Conservation (phyloP, 2,113 vertebrate genomes). For the Podarcis muralis region DNA sequence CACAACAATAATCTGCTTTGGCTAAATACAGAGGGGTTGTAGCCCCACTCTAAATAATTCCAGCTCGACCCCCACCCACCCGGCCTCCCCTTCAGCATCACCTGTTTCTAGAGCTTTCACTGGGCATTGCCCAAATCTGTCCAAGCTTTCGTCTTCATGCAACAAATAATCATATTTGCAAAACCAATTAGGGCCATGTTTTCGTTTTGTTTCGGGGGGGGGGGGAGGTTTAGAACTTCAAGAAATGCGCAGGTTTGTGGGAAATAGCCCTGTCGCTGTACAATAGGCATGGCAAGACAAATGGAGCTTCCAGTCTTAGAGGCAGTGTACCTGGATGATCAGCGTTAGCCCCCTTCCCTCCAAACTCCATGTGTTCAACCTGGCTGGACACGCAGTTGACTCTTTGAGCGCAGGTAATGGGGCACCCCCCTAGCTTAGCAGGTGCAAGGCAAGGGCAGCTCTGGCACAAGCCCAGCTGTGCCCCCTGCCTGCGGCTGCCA, state of each 20-base stretch:
- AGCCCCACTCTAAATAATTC: not conserved
- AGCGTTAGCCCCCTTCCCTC: too few relatives aligned
- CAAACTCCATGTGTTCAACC: too few relatives aligned
- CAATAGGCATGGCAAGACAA: not conserved
- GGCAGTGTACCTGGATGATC: not conserved
- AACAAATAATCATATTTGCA: not conserved
- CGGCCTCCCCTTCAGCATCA: too few relatives aligned
- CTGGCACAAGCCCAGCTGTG: too few relatives aligned
- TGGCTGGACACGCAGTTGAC: too few relatives aligned
- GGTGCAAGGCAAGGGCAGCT: not conserved
- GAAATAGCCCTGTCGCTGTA: not conserved
- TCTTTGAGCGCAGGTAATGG: not conserved
- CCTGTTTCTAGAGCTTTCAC: not conserved
- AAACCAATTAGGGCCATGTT: not conserved
- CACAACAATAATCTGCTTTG: not conserved
- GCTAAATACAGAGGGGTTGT: not conserved
- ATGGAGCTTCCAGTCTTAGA: not conserved
- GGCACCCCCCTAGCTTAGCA: too few relatives aligned
- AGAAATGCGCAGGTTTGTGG: too few relatives aligned
- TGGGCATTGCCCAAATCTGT: not conserved
- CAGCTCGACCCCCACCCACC: not conserved
- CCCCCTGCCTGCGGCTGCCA: too few relatives aligned
- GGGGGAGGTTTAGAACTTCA: not conserved
- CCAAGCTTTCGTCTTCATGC: not conserved
- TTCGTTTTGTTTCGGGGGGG: not conserved